Base-by-base conservation (phyloP, 2,113 vertebrate species). In the Osmerus mordax region DNA sequence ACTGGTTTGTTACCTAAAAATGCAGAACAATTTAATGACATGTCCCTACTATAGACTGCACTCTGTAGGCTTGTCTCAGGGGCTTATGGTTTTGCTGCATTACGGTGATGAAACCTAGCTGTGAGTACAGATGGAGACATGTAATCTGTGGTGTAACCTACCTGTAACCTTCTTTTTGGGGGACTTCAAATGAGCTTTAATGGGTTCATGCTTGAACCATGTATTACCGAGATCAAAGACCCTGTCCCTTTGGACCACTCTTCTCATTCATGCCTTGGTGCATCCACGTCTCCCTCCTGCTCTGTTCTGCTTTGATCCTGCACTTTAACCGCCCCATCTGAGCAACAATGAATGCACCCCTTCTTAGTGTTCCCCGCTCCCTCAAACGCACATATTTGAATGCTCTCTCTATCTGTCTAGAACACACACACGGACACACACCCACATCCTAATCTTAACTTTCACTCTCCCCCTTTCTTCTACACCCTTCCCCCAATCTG, bases 171-270 rank as follows among this genome's bases (percentile, higher is more conserved):
- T 47, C 41, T 47, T 11, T 47, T 47, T 4, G 32, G 32, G 54
- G 54, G 15, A 56, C 54, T 64, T 73, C 58, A 75, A n/a, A 74
- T 53, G 68, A 56, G 54, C 54, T 56, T n/a, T 56, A 56, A 56
- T n/a, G 54, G 58, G 23, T 25, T 69, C 60, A 74, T 62, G 73
- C 67, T 75, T 71, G 67, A 79, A 58, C 61, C 70, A 74, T 66
- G 54, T 73, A 70, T 77, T 75, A 55, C 28, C 65, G 68, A 72
- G 73, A 86, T 88, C 81, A 87, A 84, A 86, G 79, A 60, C 55
- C 16, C 36, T 11, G 56, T 66, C 72, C 74, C 69, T 76, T 85
- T 87, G 81, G 76, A 71, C 69, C 75, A 80, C 53, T 32, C 54
- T 18, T 61, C 66, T 67, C 77, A 79, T 83, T 79, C 71, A 70